Evolutionary conservation across 2,888 invertebrate species (phyloP), one percentile per base, ranked within the genome.

Genomic region (Polietes domitor): DNA sequence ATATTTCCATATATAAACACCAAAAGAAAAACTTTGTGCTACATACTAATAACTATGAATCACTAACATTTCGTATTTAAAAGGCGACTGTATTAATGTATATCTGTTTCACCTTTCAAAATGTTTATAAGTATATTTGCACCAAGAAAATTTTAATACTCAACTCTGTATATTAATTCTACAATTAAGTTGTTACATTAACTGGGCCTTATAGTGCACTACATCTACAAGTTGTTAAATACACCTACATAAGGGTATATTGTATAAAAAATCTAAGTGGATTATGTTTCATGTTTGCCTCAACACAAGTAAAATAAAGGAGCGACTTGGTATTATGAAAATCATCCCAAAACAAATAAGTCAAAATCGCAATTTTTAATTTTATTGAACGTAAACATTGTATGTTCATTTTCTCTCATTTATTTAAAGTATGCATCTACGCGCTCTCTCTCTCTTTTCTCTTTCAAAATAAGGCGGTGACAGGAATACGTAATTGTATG

Each of bases 391-490:
- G 47, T 47, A 47, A n/a, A 47, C 47, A 47, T 47, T 47, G 47
- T 47, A n/a, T 47, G n/a, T 47, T n/a, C 15, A 47, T 47, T 47
- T 47, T 12, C 3, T n/a, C 24, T 37, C 15, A 19, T 28, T 9
- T 71, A 15, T 24, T 50, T 71, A n/a, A 15, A 24, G 50, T 47
- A 28, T 63, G 15, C 28, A n/a, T 17, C 15, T 15, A 37, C 4
- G 7, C 28, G 32, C 53, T 83, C 70, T 78, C 37, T 41, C 32
- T 26, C n/a, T 74, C 37, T 71, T 26, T 47, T 32, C 2, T 19
- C 24, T 5, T 26, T 28, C 17, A 79, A 79, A 79, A 76, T 77
- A 77, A 80, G 77, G 80, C 71, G 80, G 83, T 80, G 83, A 80
- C 77, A 74, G 77, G 74, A 83, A 83, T 83, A 65, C 43, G 17